Evolutionary conservation across 2,888 invertebrate species (phyloP).

Genomic region (Zeuzera pyrina): DNA sequence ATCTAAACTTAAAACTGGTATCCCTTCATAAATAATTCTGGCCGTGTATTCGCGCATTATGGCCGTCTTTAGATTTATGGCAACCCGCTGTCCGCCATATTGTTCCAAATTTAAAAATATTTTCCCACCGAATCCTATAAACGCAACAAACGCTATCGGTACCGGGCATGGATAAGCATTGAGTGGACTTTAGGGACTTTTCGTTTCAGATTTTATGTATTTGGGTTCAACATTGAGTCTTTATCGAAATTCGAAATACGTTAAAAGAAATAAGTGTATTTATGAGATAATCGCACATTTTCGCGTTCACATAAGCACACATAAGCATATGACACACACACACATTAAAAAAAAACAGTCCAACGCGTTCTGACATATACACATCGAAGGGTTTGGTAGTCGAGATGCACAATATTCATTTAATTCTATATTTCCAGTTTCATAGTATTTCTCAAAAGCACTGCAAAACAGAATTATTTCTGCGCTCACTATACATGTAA

Average conservation of each 20-base stretch:
- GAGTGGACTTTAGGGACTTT: slow-evolving; percentile 38
- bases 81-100: slow-evolving; percentile 63
- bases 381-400: no score
- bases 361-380: no score
- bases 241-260: slow-evolving; percentile 17
- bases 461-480: no score
- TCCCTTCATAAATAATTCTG: slow-evolving; percentile 65
- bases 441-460: no score
- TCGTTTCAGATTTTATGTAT: slow-evolving; percentile 36
- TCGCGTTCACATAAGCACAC: no score
- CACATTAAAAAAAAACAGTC: no score
- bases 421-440: no score
- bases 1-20: slow-evolving; percentile 34
- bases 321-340: no score
- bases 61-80: slow-evolving; percentile 65
- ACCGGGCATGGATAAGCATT: slow-evolving; percentile 29
- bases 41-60: slow-evolving; percentile 60
- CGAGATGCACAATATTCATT: no score
- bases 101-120: slow-evolving; percentile 69
- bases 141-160: slow-evolving; percentile 24
- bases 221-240: slow-evolving; percentile 24
- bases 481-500: no score
- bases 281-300: slow-evolving; percentile 6
- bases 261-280: slow-evolving; percentile 8
- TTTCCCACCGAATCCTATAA: slow-evolving; percentile 37